Conservation (phyloP, 2,797 vertebrate species). For the Tadarida brasiliensis region DNA sequence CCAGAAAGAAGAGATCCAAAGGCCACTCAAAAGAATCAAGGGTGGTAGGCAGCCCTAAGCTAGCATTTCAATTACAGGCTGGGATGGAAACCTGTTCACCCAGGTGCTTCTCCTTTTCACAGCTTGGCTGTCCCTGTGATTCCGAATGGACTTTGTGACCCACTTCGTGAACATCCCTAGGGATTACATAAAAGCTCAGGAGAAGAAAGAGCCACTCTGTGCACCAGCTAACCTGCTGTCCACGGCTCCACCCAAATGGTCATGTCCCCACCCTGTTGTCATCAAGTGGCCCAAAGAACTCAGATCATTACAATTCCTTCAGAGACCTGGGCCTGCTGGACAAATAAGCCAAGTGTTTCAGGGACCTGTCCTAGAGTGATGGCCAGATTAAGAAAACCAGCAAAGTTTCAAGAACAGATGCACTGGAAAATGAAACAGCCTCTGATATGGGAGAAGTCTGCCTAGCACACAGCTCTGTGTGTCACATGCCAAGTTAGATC, state of each 20-base stretch:
- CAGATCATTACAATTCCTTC: conserved; percentile 38
- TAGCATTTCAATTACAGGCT: conserved; percentile 81
- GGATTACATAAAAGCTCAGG: conserved; percentile 12
- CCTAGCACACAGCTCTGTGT: conserved; percentile 32
- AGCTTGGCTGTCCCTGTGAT: conserved; percentile 10
- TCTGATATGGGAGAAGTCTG: neutral
- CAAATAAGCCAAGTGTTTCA: conserved; percentile 61
- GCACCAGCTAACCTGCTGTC: neutral
- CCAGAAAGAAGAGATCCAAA: conserved; percentile 67
- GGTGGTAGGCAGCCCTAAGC: conserved; percentile 72
- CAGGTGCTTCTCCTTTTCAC: conserved; percentile 61
- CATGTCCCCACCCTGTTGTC: neutral
- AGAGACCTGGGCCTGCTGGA: neutral
- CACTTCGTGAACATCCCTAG: conserved; percentile 34
- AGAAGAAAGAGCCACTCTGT: neutral
- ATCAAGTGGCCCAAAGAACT: conserved; percentile 38
- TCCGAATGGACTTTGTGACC: conserved; percentile 60
- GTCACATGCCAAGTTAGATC: conserved; percentile 74
- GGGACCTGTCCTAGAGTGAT: conserved; percentile 62
- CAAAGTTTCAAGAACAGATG: conserved; percentile 77
- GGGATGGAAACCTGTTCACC: conserved; percentile 72
- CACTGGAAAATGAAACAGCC: neutral
- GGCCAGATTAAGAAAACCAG: conserved; percentile 59
- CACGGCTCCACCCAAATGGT: neutral
- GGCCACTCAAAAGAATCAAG: conserved; percentile 16